Evolutionary conservation across 2,888 invertebrate genomes (phyloP).

Genomic region (Caenorhabditis sulstoni): DNA sequence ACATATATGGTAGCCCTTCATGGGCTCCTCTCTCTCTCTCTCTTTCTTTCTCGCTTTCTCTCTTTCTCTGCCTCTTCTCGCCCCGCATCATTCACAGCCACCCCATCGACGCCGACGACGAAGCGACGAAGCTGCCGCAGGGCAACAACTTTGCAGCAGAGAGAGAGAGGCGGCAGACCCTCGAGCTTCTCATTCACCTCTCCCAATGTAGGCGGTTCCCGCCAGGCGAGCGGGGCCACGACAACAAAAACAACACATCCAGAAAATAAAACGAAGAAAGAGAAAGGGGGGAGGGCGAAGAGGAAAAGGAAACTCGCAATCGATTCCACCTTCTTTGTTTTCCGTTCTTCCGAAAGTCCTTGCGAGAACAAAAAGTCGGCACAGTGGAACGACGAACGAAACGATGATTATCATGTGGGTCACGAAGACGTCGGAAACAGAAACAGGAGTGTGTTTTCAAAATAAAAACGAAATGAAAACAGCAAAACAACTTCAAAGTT

Average conservation of each 20-base stretch:
- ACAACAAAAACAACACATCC: constrained; percentile 40
- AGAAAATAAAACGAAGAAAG: neutral
- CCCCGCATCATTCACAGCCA: constrained; percentile 29
- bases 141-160: constrained; percentile 45
- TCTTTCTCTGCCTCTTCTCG: constrained; percentile 13
- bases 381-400: too few species aligned
- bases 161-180: constrained; percentile 15
- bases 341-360: too few species aligned
- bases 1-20: constrained; percentile 45
- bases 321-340: neutral
- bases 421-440: neutral
- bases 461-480: constrained; percentile 10
- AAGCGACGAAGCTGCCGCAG: constrained; percentile 35
- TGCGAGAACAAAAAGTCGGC: too few species aligned
- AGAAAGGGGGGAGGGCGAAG: neutral
- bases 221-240: constrained; percentile 7
- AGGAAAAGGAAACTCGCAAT: neutral
- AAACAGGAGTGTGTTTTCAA: neutral
- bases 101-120: constrained; percentile 17
- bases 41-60: neutral
- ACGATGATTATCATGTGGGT: too few species aligned
- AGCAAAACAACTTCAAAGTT: constrained; percentile 9
- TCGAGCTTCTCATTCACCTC: constrained; percentile 45
- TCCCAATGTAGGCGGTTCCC: neutral
- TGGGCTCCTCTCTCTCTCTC: constrained; percentile 21